A percentile compares a stretch with the other conserved stretches of the same genome.
Conservation (phyloP, 2,888 invertebrate species). For the Himalopsyche kuldschensis region DNA sequence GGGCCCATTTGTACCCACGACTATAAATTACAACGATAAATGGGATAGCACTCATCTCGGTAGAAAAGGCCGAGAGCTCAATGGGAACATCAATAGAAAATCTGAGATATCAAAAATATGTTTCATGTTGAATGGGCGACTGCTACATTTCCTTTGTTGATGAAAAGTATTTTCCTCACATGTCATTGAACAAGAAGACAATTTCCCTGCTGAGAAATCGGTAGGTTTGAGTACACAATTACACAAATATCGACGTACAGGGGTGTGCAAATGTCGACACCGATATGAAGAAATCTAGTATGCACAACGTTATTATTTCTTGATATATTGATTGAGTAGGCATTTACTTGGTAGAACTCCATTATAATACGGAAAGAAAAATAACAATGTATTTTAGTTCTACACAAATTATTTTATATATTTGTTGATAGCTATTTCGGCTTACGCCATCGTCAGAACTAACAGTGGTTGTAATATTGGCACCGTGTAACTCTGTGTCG, state of each 20-base stretch:
- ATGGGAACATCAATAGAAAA: neutral
- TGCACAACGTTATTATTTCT: too few species aligned
- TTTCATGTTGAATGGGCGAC: neutral
- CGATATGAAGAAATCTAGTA: neutral
- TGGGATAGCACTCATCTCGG: neutral
- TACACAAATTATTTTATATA: too few species aligned
- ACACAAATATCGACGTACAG: slow-evolving; percentile 9
- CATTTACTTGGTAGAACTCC: too few species aligned
- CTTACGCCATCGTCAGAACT: too few species aligned
- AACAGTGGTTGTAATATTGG: too few species aligned
- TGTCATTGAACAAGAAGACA: slow-evolving; percentile 22
- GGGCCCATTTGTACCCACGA: too few species aligned
- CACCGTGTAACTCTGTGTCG: too few species aligned
- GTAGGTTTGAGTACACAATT: slow-evolving; percentile 18
- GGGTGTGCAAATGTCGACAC: neutral
- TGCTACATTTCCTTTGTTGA: slow-evolving; percentile 13
- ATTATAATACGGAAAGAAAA: too few species aligned
- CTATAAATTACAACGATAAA: too few species aligned
- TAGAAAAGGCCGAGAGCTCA: neutral
- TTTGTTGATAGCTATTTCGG: too few species aligned
- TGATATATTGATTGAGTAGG: too few species aligned
- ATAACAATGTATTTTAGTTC: too few species aligned
- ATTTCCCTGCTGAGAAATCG: slow-evolving; percentile 16
- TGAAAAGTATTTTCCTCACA: slow-evolving; percentile 13
- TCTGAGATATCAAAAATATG: neutral